These are phyloP conservation scores for Yponomeuta cagnagella DNA, from an alignment of 2,888 invertebrate genomes.

Conservation along the genomic window DNA sequence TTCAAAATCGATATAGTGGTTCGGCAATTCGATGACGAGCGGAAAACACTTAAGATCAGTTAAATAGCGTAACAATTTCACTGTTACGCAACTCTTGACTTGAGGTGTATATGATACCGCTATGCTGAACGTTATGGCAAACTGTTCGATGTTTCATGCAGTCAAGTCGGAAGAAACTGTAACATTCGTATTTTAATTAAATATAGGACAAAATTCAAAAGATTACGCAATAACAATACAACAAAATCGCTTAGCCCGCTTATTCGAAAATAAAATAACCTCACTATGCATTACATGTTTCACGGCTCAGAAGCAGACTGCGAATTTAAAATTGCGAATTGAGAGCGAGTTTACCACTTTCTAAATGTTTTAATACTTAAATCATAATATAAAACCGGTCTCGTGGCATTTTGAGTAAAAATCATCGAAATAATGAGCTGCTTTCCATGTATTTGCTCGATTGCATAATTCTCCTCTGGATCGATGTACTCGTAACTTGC, in stretches of 20 bases:
- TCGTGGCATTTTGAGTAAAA: not conserved
- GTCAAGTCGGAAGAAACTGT: not conserved
- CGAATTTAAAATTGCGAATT: not conserved
- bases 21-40: not conserved
- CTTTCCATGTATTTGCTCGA: not conserved
- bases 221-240: not conserved
- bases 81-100: not conserved
- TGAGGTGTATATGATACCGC: too few species aligned
- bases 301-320: not conserved
- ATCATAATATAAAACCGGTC: not conserved
- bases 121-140: too few species aligned
- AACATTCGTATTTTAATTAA: not conserved
- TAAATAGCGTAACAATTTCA: not conserved
- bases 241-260: not conserved
- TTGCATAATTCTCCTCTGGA: not conserved
- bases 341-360: not conserved
- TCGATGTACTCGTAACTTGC: not conserved
- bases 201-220: not conserved
- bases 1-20: not conserved
- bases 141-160: not conserved
- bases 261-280: not conserved
- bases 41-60: not conserved
- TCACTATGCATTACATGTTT: not conserved
- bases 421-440: not conserved
- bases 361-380: not conserved